Percentiles rank a stretch among this genome's conserved stretches.
Evolutionary conservation across 1,140 invertebrate species (phyloP).

Genomic region (Holcopasites calliopsidis): DNA sequence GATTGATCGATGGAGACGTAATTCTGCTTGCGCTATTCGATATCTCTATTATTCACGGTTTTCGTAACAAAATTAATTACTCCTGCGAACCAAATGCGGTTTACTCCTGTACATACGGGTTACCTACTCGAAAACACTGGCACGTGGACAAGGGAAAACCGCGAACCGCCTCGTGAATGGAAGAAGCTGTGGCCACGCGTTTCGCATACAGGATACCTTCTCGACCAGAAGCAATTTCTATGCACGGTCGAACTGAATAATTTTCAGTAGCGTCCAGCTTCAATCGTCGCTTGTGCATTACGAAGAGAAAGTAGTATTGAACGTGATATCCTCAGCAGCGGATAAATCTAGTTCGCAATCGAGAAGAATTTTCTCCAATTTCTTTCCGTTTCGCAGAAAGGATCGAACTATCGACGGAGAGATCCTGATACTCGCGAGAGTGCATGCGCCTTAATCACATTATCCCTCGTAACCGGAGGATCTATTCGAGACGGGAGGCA

Average conservation of each 20-base stretch:
- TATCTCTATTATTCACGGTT: background rate
- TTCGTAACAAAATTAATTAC: slow-evolving; percentile 5
- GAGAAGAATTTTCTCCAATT: no score
- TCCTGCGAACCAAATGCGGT: background rate
- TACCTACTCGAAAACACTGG: background rate
- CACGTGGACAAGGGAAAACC: slow-evolving; percentile 7
- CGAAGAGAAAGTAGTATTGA: background rate
- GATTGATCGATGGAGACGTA: background rate
- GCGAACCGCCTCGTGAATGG: background rate
- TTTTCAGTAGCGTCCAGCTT: slow-evolving; percentile 45
- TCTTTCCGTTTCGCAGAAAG: background rate
- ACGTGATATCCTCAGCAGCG: background rate
- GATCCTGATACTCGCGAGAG: slow-evolving; percentile 33
- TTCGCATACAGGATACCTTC: slow-evolving; percentile 33
- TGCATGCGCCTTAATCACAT: slow-evolving; percentile 58
- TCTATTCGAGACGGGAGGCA: slow-evolving; percentile 14
- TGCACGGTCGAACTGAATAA: slow-evolving; percentile 61
- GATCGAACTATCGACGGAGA: slow-evolving; percentile 33
- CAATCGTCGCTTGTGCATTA: slow-evolving; percentile 37
- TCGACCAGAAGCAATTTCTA: slow-evolving; percentile 55
- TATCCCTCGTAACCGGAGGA: slow-evolving; percentile 22
- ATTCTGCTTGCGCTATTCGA: background rate
- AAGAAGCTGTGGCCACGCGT: slow-evolving; percentile 40
- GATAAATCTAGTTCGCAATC: no score
- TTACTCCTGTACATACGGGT: background rate